Evolutionary conservation across 2,888 invertebrate species (phyloP).

Genomic region (Conomelus anceps): DNA sequence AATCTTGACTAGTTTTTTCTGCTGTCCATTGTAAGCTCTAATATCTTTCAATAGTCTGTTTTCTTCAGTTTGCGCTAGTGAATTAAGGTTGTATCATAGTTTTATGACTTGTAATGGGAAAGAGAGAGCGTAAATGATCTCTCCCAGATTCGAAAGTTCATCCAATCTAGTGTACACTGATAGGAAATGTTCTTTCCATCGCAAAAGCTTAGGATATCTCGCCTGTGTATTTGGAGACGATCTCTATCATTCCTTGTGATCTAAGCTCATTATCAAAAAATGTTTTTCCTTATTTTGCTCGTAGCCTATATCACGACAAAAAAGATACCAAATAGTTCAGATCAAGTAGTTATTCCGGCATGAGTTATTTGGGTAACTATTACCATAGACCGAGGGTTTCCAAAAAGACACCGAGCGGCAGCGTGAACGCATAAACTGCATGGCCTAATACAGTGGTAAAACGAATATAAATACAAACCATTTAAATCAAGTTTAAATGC

Average conservation of each 20-base stretch:
- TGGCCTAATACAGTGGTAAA: no score
- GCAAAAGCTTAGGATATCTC: not conserved
- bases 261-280: not conserved
- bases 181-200: not conserved
- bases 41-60: not conserved
- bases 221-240: not conserved
- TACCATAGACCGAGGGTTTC: no score
- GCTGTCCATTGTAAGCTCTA: not conserved
- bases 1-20: not conserved
- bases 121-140: not conserved
- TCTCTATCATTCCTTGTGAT: not conserved
- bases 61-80: not conserved
- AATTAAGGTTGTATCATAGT: not conserved
- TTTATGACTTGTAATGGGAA: not conserved
- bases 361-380: no score
- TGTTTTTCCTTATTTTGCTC: no score
- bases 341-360: no score
- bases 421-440: no score
- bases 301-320: not conserved
- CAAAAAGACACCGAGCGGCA: no score
- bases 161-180: not conserved
- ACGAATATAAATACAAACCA: no score
- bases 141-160: not conserved
- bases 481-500: no score
- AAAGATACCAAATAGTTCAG: not conserved